Base-by-base conservation (phyloP, 2,888 invertebrate species). In the Lasioglossum malachurum region DNA sequence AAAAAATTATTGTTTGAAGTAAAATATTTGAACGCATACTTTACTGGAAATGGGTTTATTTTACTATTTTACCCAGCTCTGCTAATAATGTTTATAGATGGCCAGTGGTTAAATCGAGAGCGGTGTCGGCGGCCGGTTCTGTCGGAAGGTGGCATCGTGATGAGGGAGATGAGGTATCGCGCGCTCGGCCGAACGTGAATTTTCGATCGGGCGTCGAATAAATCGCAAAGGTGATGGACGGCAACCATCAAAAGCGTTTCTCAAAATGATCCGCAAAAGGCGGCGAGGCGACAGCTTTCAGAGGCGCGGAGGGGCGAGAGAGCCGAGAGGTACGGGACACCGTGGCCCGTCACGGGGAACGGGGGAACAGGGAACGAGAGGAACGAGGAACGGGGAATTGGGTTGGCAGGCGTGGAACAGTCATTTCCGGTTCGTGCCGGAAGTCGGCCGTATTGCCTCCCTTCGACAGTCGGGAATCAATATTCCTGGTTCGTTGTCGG, bases 381-480 rank as follows among this genome's bases (percentile, higher is more conserved):
- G 31, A 75, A 75, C 57, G 53, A 72, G 27, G 85, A 57, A 73
- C 72, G 81, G 88, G 88, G 87, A 90, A 92, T 90, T 88, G 88
- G 86, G 88, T 87, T 92, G 92, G 92, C 91, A 89, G 92, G 91
- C 88, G 90, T 90, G 89, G 91, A 93, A 93, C 90, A 92, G 93
- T 93, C 93, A 94, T 93, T 93, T 94, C 93, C 94, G 93, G 90
- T 84, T 86, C 78, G 85, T 87, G 91, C 89, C 93, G 93, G 93
- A 92, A 93, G 91, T 91, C 84, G 87, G 89, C 89, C 90, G 90
- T 92, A 94, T 93, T 93, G 93, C 91, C 88, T 88, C 89, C 84
- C 89, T 90, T 90, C 90, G 87, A 91, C 89, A 90, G 78, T 57
- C 49, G 72, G 41, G 83, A 86, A 89, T 89, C 89, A 88, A 89